These are phyloP conservation scores for Brachyhypopomus gauderio DNA, from an alignment of 2,113 vertebrate species.

Conservation along the genomic window DNA sequence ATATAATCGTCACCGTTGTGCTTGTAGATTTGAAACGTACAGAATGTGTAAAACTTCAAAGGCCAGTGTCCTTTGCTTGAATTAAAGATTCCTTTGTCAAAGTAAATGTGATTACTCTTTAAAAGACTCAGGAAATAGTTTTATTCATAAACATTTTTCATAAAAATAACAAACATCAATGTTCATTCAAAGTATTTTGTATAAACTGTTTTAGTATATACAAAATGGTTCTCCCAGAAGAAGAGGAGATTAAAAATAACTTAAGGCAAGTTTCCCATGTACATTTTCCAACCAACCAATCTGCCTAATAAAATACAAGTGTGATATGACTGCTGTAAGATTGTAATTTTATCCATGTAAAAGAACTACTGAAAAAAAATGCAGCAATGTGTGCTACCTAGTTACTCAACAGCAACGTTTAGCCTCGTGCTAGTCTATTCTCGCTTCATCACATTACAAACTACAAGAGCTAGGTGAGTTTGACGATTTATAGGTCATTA, in stretches of 20 bases:
- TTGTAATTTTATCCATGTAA: constrained; percentile 58
- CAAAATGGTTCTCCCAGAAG: constrained; percentile 72
- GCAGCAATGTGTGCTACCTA: constrained; percentile 81
- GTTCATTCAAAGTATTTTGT: constrained; percentile 77
- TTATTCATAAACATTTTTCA: constrained; percentile 81
- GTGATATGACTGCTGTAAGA: constrained; percentile 60
- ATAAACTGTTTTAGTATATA: constrained; percentile 76
- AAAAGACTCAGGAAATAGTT: constrained; percentile 66
- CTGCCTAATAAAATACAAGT: constrained; percentile 64
- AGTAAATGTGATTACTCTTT: background rate
- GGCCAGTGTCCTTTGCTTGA: too few relatives aligned
- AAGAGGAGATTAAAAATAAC: constrained; percentile 77
- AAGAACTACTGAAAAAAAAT: constrained; percentile 66
- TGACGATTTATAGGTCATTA: constrained; percentile 49
- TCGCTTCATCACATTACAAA: constrained; percentile 70
- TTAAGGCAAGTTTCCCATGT: constrained; percentile 77
- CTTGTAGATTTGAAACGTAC: too few relatives aligned
- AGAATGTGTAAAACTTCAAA: too few relatives aligned
- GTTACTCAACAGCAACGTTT: constrained; percentile 75
- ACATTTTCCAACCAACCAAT: constrained; percentile 62
- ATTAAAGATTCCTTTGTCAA: background rate
- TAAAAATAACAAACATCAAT: constrained; percentile 85
- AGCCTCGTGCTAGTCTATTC: constrained; percentile 67
- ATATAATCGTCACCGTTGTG: too few relatives aligned
- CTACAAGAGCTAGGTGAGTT: constrained; percentile 58